Percentiles rank a stretch among this genome's conserved stretches.
Evolutionary conservation across 1,140 invertebrate genomes (phyloP).

Genomic region (Leucophenga varia): DNA sequence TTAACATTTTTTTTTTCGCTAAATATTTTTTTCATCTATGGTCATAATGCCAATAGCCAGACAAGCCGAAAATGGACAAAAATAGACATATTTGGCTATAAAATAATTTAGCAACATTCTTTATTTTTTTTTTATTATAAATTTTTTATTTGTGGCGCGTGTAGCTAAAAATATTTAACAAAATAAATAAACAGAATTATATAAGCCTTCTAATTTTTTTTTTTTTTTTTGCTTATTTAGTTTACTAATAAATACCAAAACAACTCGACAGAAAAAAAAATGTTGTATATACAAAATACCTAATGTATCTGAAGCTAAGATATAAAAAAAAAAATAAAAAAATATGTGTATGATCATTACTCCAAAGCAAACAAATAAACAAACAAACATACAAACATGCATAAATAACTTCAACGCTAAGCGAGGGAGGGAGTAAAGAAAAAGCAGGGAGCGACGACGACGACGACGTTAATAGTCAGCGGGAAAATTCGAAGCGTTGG

Average conservation of each 20-base stretch:
- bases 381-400: conserved; percentile 46
- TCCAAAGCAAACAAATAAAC: conserved; percentile 51
- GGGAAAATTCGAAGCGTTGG: conserved; percentile 4
- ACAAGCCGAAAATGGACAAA: no score
- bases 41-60: no score
- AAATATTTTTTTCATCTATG: no score
- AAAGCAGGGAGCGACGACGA: conserved; percentile 30
- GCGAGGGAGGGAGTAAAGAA: no score
- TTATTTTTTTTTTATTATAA: no score
- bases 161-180: no score
- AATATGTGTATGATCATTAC: conserved; percentile 40
- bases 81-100: no score
- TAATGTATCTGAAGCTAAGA: conserved; percentile 1
- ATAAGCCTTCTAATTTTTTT: conserved; percentile 19
- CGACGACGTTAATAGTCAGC: no score
- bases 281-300: conserved; percentile 2
- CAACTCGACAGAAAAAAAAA: conserved; percentile 5
- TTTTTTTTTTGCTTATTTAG: conserved; percentile 21
- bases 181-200: conserved; percentile 26
- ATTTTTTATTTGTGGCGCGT: not conserved
- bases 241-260: conserved; percentile 12
- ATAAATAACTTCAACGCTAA: conserved; percentile 44
- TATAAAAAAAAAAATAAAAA: no score
- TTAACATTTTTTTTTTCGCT: no score
- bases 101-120: no score